Evolutionary conservation across 92 coral and sea anemone species (phyloP).

Genomic region (Siderastrea radians): DNA sequence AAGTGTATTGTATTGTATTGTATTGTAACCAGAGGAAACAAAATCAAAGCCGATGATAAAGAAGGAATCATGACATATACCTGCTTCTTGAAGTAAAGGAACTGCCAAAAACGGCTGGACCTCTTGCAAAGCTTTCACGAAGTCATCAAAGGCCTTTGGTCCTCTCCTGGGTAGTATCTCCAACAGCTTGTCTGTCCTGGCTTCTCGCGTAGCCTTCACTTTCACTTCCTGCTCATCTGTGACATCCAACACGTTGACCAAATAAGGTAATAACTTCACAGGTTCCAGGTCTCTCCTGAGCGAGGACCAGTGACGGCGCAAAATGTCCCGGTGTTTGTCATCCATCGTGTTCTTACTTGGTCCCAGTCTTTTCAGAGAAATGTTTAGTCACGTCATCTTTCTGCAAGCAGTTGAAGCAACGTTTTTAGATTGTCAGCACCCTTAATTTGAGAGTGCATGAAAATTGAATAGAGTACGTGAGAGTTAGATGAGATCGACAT

Average conservation of each 20-base stretch:
- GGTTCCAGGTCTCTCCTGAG: slow-evolving; percentile 88
- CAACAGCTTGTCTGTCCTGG: slow-evolving; percentile 72
- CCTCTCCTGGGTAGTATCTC: slow-evolving; percentile 92
- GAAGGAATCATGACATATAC: not conserved
- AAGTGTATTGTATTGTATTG: too few species aligned
- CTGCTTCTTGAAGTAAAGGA: slow-evolving; percentile 67
- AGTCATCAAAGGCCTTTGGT: slow-evolving; percentile 74
- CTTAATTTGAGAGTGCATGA: too few species aligned
- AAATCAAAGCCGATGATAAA: too few species aligned
- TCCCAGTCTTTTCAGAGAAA: not conserved
- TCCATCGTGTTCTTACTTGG: slow-evolving; percentile 51
- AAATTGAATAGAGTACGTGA: too few species aligned
- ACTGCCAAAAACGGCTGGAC: slow-evolving; percentile 76
- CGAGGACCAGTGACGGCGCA: slow-evolving; percentile 65
- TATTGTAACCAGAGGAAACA: too few species aligned
- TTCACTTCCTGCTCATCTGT: slow-evolving; percentile 81
- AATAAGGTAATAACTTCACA: slow-evolving; percentile 69
- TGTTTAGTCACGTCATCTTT: not conserved
- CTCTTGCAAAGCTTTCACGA: slow-evolving; percentile 73
- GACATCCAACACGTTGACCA: slow-evolving; percentile 76
- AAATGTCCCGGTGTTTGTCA: slow-evolving; percentile 70
- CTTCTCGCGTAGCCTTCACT: slow-evolving; percentile 74
- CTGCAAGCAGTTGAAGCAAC: not conserved
- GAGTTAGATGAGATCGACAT: too few species aligned
- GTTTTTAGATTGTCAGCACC: not conserved